These are phyloP conservation scores for Tinamus guttatus DNA, from an alignment of 2,113 vertebrate species.

Conservation along the genomic window DNA sequence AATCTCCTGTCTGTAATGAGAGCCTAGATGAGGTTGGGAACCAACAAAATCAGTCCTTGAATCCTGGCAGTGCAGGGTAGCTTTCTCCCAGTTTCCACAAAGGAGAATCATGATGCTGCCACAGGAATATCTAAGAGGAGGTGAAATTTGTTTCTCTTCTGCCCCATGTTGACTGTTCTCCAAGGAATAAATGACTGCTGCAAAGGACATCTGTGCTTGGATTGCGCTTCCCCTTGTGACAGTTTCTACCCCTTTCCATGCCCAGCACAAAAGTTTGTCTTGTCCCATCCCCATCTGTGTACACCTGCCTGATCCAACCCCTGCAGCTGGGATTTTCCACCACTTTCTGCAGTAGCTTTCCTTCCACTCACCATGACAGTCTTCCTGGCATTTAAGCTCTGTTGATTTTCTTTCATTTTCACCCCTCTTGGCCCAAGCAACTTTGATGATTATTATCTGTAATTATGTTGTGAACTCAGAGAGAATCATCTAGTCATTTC, in stretches of 20 bases:
- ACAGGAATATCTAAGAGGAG: background rate
- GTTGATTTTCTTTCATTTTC: background rate
- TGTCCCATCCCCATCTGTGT: background rate
- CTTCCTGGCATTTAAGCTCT: background rate
- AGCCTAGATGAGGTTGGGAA: background rate
- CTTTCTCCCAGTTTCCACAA: background rate
- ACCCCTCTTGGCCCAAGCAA: background rate
- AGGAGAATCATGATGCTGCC: background rate
- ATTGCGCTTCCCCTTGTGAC: background rate
- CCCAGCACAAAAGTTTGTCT: background rate
- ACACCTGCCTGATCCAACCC: background rate
- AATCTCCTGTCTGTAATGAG: background rate
- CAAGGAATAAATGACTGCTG: background rate
- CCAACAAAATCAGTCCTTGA: background rate
- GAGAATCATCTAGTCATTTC: background rate
- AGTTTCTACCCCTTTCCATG: background rate
- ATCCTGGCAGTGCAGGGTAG: background rate
- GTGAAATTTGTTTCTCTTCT: background rate
- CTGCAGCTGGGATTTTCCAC: background rate
- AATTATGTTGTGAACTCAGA: background rate
- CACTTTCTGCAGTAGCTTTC: background rate
- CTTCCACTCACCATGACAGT: background rate
- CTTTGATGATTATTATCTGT: background rate
- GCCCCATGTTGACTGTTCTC: background rate
- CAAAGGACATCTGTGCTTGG: background rate